Evolutionary conservation across 2,113 vertebrate species (phyloP).

Genomic region (Pseudorectes ferrugineus): DNA sequence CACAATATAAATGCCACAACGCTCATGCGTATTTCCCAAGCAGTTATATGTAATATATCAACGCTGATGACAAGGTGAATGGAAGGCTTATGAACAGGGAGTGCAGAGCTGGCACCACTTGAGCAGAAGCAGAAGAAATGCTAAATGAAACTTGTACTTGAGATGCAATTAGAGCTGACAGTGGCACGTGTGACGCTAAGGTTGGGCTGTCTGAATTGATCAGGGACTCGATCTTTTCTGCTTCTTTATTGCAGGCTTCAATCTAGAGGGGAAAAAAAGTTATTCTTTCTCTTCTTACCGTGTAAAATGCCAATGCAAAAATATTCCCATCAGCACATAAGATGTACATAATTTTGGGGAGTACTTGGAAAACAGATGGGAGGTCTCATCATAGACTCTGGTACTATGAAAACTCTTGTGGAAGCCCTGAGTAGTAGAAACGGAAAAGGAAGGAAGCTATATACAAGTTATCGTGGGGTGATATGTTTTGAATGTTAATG

Average conservation of each 20-base stretch:
- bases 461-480: fast-evolving
- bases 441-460: neutral
- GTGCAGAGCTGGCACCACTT: neutral
- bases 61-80: neutral
- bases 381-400: neutral
- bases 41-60: neutral
- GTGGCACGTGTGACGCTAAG: conserved; percentile 86
- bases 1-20: neutral
- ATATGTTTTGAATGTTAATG: neutral
- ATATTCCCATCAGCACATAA: neutral
- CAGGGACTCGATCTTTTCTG: conserved; percentile 95
- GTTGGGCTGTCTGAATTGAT: conserved; percentile 95
- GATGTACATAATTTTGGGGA: neutral
- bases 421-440: neutral
- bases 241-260: conserved; percentile 96
- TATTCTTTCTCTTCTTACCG: neutral
- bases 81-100: conserved; percentile 57
- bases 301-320: neutral
- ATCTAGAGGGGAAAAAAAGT: conserved; percentile 69
- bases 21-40: neutral
- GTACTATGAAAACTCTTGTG: neutral
- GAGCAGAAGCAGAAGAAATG: conserved; percentile 61
- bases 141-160: conserved; percentile 82
- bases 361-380: neutral
- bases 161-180: conserved; percentile 89